A percentile compares a stretch with the other conserved stretches of the same genome.
Conservation (phyloP, 1,140 invertebrate species). For the Scaptodrosophila lebanonensis region DNA sequence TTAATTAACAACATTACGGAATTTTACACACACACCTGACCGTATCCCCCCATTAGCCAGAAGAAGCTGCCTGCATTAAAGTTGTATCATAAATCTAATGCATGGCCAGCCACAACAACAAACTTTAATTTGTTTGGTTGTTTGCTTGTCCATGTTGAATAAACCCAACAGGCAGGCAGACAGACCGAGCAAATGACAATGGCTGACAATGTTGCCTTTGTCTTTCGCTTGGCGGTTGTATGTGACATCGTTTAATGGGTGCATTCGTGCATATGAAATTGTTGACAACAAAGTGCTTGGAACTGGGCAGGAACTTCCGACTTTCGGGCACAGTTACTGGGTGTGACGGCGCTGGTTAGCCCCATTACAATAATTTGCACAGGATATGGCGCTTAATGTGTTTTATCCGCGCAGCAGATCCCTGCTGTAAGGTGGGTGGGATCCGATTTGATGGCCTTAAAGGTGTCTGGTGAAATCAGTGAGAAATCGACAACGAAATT, state of each 20-base stretch:
- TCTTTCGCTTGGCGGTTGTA: slow-evolving; percentile 25
- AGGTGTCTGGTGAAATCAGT: slow-evolving; percentile 67
- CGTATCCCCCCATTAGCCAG: neutral
- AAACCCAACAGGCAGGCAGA: slow-evolving; percentile 8
- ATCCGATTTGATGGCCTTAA: slow-evolving; percentile 18
- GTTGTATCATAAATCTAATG: slow-evolving; percentile 48
- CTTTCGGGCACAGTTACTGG: slow-evolving; percentile 41
- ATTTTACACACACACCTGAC: slow-evolving; percentile 37
- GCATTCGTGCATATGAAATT: slow-evolving; percentile 70
- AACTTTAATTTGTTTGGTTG: slow-evolving; percentile 45
- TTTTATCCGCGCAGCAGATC: too few species aligned
- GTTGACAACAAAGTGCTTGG: slow-evolving; percentile 48
- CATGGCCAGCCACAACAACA: slow-evolving; percentile 25
- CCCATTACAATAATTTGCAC: too few species aligned
- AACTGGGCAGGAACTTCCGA: slow-evolving; percentile 32
- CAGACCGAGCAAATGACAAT: neutral
- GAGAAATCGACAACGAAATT: slow-evolving; percentile 59
- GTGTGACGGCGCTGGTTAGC: slow-evolving; percentile 32
- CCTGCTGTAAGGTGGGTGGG: slow-evolving; percentile 13
- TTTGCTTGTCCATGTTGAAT: slow-evolving; percentile 1
- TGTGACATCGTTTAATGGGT: slow-evolving; percentile 39
- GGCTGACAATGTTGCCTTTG: slow-evolving; percentile 19
- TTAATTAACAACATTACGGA: slow-evolving; percentile 63
- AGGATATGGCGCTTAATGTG: too few species aligned
- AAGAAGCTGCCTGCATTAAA: slow-evolving; percentile 28